Percentiles rank a stretch among this genome's conserved stretches.
Evolutionary conservation across 2,797 vertebrate genomes (phyloP).

Genomic region (Danio tinwini): DNA sequence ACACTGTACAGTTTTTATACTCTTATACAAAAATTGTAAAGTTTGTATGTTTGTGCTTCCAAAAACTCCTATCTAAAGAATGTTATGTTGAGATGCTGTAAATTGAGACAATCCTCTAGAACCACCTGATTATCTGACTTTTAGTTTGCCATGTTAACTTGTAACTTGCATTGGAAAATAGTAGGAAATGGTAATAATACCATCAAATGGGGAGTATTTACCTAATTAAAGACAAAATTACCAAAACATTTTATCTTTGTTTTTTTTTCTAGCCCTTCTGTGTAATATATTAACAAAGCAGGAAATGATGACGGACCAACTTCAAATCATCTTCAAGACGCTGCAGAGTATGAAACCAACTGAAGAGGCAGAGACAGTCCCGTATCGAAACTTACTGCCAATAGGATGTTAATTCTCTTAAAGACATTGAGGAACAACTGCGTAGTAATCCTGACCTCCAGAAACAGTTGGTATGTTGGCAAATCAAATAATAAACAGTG

Average conservation of each 20-base stretch:
- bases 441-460: not conserved
- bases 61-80: not conserved
- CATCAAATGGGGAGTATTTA: not conserved
- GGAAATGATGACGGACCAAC: slow-evolving; percentile 2
- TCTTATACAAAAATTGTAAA: not conserved
- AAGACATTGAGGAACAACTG: slow-evolving; percentile 13
- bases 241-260: not conserved
- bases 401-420: not conserved
- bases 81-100: slow-evolving; percentile 10
- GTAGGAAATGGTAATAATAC: not conserved
- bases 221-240: not conserved
- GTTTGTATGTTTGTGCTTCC: not conserved
- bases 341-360: not conserved
- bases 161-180: not conserved
- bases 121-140: no score
- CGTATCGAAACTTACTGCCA: not conserved
- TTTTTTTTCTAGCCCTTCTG: not conserved
- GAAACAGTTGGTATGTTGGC: slow-evolving; percentile 4
- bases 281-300: not conserved
- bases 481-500: not conserved
- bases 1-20: not conserved
- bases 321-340: slow-evolving; percentile 6
- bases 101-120: not conserved
- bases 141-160: slow-evolving; percentile 7
- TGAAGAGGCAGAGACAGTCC: not conserved